Percentiles rank a stretch among this genome's conserved stretches.
Evolutionary conservation across 92 coral and sea anemone species (phyloP).

Genomic region (Epizoanthus ramosus): DNA sequence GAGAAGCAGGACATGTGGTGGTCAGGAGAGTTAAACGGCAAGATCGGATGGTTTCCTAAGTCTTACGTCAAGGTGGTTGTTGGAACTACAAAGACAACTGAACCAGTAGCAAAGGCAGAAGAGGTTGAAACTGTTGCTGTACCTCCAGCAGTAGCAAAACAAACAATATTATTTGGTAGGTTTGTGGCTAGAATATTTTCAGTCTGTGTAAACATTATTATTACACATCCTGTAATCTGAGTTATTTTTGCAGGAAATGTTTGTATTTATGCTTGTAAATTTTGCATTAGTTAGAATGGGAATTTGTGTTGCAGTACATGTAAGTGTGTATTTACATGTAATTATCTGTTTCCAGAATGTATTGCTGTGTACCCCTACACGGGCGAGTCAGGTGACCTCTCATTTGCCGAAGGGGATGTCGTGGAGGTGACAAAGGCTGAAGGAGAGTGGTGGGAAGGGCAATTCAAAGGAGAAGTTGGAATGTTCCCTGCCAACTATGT

Average conservation of each 20-base stretch:
- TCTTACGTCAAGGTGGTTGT: constrained; percentile 74
- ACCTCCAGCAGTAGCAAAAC: constrained; percentile 27
- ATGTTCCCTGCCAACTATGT: constrained; percentile 98
- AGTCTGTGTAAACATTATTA: too few species aligned
- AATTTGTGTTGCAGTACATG: not conserved
- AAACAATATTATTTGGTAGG: constrained; percentile 58
- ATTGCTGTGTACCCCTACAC: constrained; percentile 84
- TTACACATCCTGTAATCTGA: too few species aligned
- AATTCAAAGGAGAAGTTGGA: constrained; percentile 70
- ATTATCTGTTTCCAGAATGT: constrained; percentile 70
- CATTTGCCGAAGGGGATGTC: constrained; percentile 83
- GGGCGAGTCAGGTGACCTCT: constrained; percentile 89
- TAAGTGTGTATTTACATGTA: too few species aligned
- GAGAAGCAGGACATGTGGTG: constrained; percentile 98
- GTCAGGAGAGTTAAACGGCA: constrained; percentile 94
- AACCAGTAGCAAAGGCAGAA: not conserved
- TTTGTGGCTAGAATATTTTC: not conserved
- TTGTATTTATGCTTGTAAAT: too few species aligned
- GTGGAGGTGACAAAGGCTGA: constrained; percentile 80
- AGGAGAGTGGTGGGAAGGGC: constrained; percentile 99
- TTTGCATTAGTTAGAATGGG: not conserved
- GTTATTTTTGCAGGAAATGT: too few species aligned
- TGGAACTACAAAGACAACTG: constrained; percentile 51
- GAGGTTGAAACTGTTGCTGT: not conserved
- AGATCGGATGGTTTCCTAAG: constrained; percentile 85